Evolutionary conservation across 2,113 vertebrate genomes (phyloP), one percentile per base, ranked within the genome.

Genomic region (Puntigrus tetrazona): DNA sequence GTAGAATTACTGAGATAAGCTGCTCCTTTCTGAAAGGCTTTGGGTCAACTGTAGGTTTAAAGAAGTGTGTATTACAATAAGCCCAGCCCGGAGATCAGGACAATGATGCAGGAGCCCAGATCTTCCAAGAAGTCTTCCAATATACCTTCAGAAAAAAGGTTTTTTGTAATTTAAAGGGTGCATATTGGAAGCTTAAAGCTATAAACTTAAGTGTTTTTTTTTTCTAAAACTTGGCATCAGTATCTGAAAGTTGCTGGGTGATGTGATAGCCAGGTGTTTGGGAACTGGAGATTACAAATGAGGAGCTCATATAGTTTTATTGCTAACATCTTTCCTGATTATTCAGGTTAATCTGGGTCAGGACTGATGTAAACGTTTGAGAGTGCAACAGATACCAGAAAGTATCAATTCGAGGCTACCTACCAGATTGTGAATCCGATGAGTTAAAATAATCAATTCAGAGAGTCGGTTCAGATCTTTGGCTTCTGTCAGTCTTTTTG

Each of bases 401-500:
- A 29, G 34, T 0, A 77, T 55, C 47, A 36, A 55, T 11, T n/a
- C 57, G 31, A 57, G 31, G 50, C 31, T 55, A 20, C 9, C 50
- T 77, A 31, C 20, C 50, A 57, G 31, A 45, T 27, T 14, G 38
- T 72, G 69, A 43, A 73, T 73, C 22, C 13, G 10, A 41, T 25
- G 69, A 72, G 67, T n/a, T n/a, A 13, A n/a, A 41, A 27, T 25
- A 43, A 73, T 41, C 6, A 43, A 25, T 38, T 78, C 69, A 20
- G 78, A 84, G 45, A 57, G 50, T 52, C 43, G 6, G n/a, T 41
- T 61, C 52, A 7, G 7, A 11, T 69, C 76, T 59, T 82, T 69
- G 81, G 69, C 59, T 82, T 74, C 61, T 55, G 61, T 78, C 83
- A 47, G 78, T 78, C 81, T 78, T 5, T 20, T n/a, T 47, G 36